Base-by-base conservation (phyloP, 30 jellyfish, hydroid and myxozoan species). In the Phacellophora camtschatica region DNA sequence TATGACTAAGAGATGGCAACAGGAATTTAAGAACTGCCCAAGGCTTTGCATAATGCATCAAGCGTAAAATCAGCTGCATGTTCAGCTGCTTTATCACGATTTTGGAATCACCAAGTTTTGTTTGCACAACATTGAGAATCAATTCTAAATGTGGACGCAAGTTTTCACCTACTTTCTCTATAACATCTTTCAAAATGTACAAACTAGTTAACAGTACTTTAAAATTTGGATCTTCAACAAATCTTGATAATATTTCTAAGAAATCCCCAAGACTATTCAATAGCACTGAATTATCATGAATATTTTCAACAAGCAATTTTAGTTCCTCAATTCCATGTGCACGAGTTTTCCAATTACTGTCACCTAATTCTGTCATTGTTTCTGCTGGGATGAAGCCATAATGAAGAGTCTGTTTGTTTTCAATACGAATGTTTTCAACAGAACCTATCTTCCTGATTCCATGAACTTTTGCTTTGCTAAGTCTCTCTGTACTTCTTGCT, bases 11-110 rank as follows among this genome's bases (percentile, higher is more conserved):
- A 25, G 46, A 29, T 16, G 98, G 95, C 48, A 82, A 54, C 67
- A 92, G 37, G 24, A 74, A 48, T 65, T 86, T 72, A 5, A 92
- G 71, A 24, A 85, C 81, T 19, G 67, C 84, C 88, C 77, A 68
- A 3, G 96, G 96, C 34, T 83, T 77, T 45, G 92, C 83, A 62
- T 50, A 62, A 28, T 92, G 96, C 98, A 92, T 92, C 39, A 92
- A 19, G 4, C 81, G n/a, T 34, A 92, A 66, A 7, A 71, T 64
- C 13, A 85, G 62, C 55, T 86, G 85, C 74, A 68, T 33, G 45
- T 75, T 85, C 36, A 85, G 77, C 69, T 92, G 90, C 64, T 90
- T 80, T 10, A 92, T 70, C 45, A 92, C 90, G 22, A 54, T 56
- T 49, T 86, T 92, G 33, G 91, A 78, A 46, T 92, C 98, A 53